These are phyloP conservation scores for Sebastes matsubarae DNA, from an alignment of 2,797 vertebrate genomes.

Conservation along the genomic window DNA sequence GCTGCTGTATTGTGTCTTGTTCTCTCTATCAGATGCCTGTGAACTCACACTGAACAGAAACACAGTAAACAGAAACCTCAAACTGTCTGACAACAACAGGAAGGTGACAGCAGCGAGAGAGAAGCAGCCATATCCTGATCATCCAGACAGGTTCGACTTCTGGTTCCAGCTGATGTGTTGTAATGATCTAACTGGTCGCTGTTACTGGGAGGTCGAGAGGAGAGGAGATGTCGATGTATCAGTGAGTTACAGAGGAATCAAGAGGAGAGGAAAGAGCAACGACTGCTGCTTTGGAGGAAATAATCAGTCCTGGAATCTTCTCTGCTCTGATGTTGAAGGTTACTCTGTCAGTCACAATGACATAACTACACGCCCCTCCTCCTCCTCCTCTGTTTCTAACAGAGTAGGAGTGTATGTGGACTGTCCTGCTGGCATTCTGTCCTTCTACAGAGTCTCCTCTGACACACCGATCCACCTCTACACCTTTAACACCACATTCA, in stretches of 20 bases:
- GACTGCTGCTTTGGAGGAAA: not conserved
- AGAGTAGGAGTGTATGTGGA: constrained; percentile 32
- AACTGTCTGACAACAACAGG: not conserved
- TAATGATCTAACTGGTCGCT: not conserved
- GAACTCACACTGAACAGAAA: not conserved
- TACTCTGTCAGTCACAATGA: not conserved
- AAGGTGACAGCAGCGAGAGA: not conserved
- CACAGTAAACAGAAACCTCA: not conserved
- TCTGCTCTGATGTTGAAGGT: not conserved
- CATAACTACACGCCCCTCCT: not conserved
- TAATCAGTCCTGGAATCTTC: not conserved
- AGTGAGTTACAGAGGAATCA: constrained; percentile 11
- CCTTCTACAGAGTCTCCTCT: constrained; percentile 30
- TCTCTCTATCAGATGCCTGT: not conserved
- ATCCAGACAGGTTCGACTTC: not conserved
- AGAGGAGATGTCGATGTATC: not conserved
- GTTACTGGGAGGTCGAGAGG: constrained; percentile 24
- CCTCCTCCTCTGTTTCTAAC: not conserved
- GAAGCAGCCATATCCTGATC: not conserved
- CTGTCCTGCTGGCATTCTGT: constrained; percentile 17
- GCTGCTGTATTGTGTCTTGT: not conserved
- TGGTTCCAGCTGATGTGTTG: not conserved
- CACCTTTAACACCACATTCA: constrained; percentile 27
- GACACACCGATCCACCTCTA: constrained; percentile 17
- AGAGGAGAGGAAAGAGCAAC: not conserved